These are phyloP conservation scores for Vanacampus margaritifer DNA, from an alignment of 2,113 vertebrate genomes.

Conservation along the genomic window DNA sequence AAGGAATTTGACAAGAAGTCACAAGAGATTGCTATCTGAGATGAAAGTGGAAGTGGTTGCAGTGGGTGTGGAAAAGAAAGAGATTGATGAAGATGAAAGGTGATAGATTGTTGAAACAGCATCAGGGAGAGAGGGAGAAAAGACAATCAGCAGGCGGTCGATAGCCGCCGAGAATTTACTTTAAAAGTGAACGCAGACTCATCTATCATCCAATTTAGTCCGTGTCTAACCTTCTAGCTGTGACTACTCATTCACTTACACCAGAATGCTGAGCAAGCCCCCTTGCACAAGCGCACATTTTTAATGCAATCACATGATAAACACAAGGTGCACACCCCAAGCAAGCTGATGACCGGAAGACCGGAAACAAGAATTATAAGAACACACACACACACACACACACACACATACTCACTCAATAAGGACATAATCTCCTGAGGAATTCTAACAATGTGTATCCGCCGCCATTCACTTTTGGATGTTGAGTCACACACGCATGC, in stretches of 20 bases:
- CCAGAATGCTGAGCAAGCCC: slow-evolving; percentile 42
- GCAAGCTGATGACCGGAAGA: not conserved
- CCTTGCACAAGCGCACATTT: slow-evolving; percentile 20
- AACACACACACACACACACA: slow-evolving; percentile 21
- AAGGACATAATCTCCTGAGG: slow-evolving; percentile 61
- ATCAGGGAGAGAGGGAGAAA: slow-evolving; percentile 15
- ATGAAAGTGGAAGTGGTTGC: slow-evolving; percentile 19
- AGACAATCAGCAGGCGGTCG: slow-evolving; percentile 48
- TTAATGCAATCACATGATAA: not conserved
- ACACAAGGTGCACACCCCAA: not conserved
- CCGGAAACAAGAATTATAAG: slow-evolving; percentile 28
- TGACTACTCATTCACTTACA: slow-evolving; percentile 62
- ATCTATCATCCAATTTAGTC: slow-evolving; percentile 67
- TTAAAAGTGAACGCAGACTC: slow-evolving; percentile 53
- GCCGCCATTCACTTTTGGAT: slow-evolving; percentile 49
- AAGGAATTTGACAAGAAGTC: slow-evolving; percentile 42
- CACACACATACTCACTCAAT: slow-evolving; percentile 35
- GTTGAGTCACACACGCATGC: slow-evolving; percentile 23
- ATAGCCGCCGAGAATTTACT: slow-evolving; percentile 53
- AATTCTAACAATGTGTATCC: slow-evolving; percentile 61
- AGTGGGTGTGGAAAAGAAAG: slow-evolving; percentile 17
- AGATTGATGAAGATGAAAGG: slow-evolving; percentile 44
- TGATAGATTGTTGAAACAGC: slow-evolving; percentile 47
- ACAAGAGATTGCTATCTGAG: slow-evolving; percentile 51
- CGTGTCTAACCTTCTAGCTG: slow-evolving; percentile 44